These are phyloP conservation scores for Mesitornis unicolor DNA, from an alignment of 2,113 vertebrate species.

Conservation along the genomic window DNA sequence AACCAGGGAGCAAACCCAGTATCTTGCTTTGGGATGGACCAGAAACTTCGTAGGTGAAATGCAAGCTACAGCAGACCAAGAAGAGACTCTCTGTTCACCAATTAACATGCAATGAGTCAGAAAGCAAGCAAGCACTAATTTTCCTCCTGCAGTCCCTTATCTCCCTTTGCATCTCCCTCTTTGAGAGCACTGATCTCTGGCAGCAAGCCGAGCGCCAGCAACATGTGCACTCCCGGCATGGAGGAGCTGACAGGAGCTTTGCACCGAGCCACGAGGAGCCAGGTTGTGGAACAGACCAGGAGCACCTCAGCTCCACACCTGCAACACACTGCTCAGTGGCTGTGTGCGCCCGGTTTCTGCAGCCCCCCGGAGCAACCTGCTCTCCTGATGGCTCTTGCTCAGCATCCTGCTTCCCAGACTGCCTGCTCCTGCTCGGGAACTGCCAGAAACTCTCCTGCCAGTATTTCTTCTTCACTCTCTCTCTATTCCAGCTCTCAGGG, in stretches of 20 bases:
- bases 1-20: not conserved
- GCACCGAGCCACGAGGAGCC: not conserved
- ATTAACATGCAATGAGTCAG: not conserved
- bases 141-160: not conserved
- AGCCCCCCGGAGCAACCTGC: not conserved
- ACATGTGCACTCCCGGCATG: not conserved
- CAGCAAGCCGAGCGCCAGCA: not conserved
- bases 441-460: not conserved
- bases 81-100: not conserved
- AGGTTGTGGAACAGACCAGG: not conserved
- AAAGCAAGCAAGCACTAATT: not conserved
- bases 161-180: not conserved
- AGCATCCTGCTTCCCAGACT: not conserved
- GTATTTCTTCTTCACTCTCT: not conserved
- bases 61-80: not conserved
- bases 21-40: not conserved
- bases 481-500: not conserved
- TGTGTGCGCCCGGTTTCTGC: not conserved
- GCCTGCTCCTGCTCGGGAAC: not conserved
- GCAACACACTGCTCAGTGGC: not conserved
- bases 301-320: not conserved
- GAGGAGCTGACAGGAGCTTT: not conserved
- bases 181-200: not conserved
- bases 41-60: not conserved
- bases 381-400: not conserved